Percentiles rank a stretch among this genome's conserved stretches.
phyloP scores from a whole-genome alignment of 1,140 invertebrate species.

The Scylla paramamosain region DNA sequence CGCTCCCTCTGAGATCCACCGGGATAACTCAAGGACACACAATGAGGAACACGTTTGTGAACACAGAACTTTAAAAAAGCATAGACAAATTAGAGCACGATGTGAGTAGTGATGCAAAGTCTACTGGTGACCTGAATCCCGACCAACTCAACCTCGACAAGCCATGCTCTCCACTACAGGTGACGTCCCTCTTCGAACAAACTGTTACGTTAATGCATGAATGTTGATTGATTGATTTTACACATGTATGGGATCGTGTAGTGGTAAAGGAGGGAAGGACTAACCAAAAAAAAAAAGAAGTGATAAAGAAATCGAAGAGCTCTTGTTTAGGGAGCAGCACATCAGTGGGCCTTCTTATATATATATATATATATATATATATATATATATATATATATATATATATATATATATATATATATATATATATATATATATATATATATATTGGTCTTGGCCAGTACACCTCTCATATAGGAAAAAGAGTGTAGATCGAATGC shows the following conservation, averaged over 20 bases:
- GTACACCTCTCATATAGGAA: too few species aligned
- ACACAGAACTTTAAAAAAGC: conserved; percentile 50
- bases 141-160: conserved; percentile 31
- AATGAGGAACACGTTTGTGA: conserved; percentile 61
- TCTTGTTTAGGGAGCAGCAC: too few species aligned
- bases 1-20: conserved; percentile 33
- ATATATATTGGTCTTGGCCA: too few species aligned
- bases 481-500: too few species aligned
- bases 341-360: background rate
- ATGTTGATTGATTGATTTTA: too few species aligned
- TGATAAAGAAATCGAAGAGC: too few species aligned
- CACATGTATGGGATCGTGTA: too few species aligned
- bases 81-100: conserved; percentile 52
- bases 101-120: conserved; percentile 16
- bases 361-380: background rate
- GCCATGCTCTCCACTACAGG: conserved; percentile 32
- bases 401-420: background rate
- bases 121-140: background rate
- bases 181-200: background rate
- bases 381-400: background rate
- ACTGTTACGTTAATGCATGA: too few species aligned
- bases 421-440: too few species aligned
- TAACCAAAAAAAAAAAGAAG: too few species aligned
- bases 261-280: too few species aligned
- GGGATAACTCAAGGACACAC: conserved; percentile 59